Conservation (phyloP, 2,797 vertebrate genomes). For the Erethizon dorsatum region DNA sequence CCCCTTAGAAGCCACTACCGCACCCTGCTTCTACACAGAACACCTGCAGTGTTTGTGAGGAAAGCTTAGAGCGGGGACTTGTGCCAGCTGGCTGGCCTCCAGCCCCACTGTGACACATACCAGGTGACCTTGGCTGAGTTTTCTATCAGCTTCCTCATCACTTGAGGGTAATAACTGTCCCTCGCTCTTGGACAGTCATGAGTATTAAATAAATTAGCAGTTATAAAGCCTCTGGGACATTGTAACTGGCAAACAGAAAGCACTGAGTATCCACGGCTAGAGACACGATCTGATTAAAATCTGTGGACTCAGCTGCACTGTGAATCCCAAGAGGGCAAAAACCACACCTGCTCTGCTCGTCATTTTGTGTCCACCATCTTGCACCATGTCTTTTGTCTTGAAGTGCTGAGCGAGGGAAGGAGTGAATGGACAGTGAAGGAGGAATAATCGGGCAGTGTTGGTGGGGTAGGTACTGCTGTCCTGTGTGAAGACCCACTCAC, state of each 20-base stretch:
- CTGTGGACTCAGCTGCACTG: not conserved
- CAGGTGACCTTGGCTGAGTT: not conserved
- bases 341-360: not conserved
- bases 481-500: not conserved
- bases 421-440: not conserved
- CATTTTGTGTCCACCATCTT: not conserved
- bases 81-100: not conserved
- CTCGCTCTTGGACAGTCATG: not conserved
- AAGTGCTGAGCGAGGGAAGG: not conserved
- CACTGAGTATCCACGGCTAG: not conserved
- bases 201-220: conserved; percentile 4
- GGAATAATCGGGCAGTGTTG: not conserved
- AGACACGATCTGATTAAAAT: conserved; percentile 8
- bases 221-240: not conserved
- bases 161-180: not conserved
- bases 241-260: not conserved
- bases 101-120: not conserved
- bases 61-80: not conserved
- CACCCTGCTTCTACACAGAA: not conserved
- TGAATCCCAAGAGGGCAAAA: not conserved
- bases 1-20: not conserved
- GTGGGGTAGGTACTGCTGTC: not conserved
- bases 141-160: conserved; percentile 16
- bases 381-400: not conserved
- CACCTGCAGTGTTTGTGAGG: not conserved